These are phyloP conservation scores for Homarus gammarus DNA, from an alignment of 2,888 invertebrate genomes.

Conservation along the genomic window DNA sequence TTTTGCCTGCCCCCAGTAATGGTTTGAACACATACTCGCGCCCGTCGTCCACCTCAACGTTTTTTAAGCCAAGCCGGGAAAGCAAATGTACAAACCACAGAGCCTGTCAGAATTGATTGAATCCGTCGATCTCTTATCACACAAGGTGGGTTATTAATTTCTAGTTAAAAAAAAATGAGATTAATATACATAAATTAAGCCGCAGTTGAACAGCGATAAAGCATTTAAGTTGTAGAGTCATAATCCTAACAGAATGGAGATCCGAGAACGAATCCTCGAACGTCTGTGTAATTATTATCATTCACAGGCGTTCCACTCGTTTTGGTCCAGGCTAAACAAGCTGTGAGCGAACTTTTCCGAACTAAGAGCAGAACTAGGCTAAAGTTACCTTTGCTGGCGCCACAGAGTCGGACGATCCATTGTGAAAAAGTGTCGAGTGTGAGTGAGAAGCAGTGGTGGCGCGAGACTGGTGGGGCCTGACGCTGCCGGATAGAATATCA, in stretches of 20 bases:
- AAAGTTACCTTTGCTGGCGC: neutral
- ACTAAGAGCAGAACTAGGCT: neutral
- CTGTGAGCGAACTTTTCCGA: neutral
- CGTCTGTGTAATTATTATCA: constrained; percentile 16
- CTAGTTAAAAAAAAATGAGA: neutral
- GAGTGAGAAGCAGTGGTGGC: neutral
- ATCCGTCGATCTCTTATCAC: neutral
- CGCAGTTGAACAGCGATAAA: neutral
- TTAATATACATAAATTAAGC: neutral
- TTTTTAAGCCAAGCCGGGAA: neutral
- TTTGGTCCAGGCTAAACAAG: constrained; percentile 1
- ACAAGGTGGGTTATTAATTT: neutral
- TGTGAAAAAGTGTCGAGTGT: neutral
- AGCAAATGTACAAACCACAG: neutral
- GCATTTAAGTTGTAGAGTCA: neutral
- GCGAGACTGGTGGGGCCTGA: neutral
- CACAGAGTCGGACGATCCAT: neutral
- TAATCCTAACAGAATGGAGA: neutral
- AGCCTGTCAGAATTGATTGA: neutral
- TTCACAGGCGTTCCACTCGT: constrained; percentile 1
- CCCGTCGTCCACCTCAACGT: neutral
- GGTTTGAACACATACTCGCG: neutral
- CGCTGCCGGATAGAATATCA: neutral
- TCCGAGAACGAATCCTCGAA: neutral
- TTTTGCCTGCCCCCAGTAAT: neutral